Evolutionary conservation across 2,888 invertebrate species (phyloP), one percentile per base, ranked within the genome.

Genomic region (Archaeoteleia sp.): DNA sequence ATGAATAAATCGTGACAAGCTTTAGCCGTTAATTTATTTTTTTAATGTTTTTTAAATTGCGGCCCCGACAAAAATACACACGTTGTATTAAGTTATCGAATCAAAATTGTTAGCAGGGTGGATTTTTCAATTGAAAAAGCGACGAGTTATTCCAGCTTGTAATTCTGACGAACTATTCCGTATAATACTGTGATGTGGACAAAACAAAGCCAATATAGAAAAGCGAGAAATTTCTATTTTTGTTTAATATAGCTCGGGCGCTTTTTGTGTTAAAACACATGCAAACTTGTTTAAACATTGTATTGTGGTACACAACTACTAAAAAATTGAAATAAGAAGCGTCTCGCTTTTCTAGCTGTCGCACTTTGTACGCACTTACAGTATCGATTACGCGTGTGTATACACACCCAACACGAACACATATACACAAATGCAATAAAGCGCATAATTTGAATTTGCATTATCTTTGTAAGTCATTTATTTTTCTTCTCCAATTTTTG

Each of bases 371-470:
- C n/a, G n/a, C n/a, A n/a, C n/a, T n/a, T n/a, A n/a, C n/a, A 55
- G 12, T 46, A 53, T 53, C 40, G 57, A 32, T 40, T 40, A 39
- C 35, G 51, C 35, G 46, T 62, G 42, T 65, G 57, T 55, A 53
- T 73, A 72, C 60, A 67, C 48, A 70, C 67, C 57, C 51, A 51
- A 75, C 70, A 77, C 72, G 69, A 68, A 70, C 67, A 74, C 55
- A 73, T 62, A 71, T 69, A 75, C 67, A 72, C 67, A 73, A 54
- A 70, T 65, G 74, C 69, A 81, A 78, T 77, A 78, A 84, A 83
- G 77, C 75, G 76, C 76, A 80, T 82, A 77, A 81, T 80, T 80
- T 81, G 73, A 72, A 73, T 78, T 73, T 76, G 73, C 72, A 70
- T 73, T 68, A 37, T 27, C 53, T 67, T 27, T 58, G 39, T 68